These are phyloP conservation scores for Leucophenga montana DNA, from an alignment of 2,888 invertebrate genomes.

Conservation along the genomic window DNA sequence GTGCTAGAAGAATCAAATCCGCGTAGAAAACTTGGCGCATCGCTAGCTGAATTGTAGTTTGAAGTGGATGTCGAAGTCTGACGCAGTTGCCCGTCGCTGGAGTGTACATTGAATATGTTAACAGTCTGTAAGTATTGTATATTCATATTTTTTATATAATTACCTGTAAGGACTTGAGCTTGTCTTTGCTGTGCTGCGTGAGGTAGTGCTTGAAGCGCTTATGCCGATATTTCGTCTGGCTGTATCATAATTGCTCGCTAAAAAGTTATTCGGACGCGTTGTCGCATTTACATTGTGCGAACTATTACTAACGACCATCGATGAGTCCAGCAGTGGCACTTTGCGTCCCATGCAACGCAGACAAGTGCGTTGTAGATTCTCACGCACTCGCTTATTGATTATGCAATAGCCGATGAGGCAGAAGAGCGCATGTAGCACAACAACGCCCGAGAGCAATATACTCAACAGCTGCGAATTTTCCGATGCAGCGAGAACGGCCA, in stretches of 20 bases:
- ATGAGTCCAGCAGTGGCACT: slow-evolving; percentile 84
- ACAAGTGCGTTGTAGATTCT: slow-evolving; percentile 77
- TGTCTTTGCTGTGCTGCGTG: slow-evolving; percentile 94
- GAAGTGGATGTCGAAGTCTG: slow-evolving; percentile 90
- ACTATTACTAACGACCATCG: slow-evolving; percentile 82
- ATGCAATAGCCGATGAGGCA: slow-evolving; percentile 90
- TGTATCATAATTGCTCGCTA: slow-evolving; percentile 74
- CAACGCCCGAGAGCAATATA: slow-evolving; percentile 84
- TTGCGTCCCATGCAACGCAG: slow-evolving; percentile 86
- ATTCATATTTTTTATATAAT: slow-evolving; percentile 31
- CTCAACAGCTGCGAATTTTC: slow-evolving; percentile 83
- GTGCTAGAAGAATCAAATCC: slow-evolving; percentile 73
- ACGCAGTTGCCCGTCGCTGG: slow-evolving; percentile 85
- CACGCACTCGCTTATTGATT: slow-evolving; percentile 87
- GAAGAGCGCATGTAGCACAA: slow-evolving; percentile 86
- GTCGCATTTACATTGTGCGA: slow-evolving; percentile 81
- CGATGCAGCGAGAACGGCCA: slow-evolving; percentile 85
- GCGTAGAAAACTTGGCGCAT: slow-evolving; percentile 82
- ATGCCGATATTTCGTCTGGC: slow-evolving; percentile 88
- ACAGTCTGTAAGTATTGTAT: slow-evolving; percentile 58
- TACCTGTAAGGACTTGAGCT: slow-evolving; percentile 93
- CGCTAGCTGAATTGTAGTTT: slow-evolving; percentile 88
- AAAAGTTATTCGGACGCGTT: slow-evolving; percentile 67
- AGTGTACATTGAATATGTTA: not conserved
- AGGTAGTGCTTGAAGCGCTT: slow-evolving; percentile 95